Evolutionary conservation across 2,888 invertebrate genomes (phyloP).

Genomic region (Phyllotreta striolata): DNA sequence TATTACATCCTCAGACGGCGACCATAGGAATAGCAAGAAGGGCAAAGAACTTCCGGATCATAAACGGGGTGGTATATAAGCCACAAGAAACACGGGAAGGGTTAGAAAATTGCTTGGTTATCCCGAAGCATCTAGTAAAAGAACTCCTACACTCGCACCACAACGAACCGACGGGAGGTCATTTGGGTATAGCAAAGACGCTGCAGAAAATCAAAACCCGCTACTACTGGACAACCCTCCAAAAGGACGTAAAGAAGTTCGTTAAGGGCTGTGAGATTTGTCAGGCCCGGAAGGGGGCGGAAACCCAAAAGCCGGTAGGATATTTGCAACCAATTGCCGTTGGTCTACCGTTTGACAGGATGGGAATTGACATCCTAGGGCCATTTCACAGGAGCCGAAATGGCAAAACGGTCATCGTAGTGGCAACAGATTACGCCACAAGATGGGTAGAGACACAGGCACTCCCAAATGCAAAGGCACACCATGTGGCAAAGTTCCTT

Average conservation of each 20-base stretch:
- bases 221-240: conserved; percentile 39
- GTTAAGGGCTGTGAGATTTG: conserved; percentile 34
- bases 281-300: too few species aligned
- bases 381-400: conserved; percentile 39
- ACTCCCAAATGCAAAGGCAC: not conserved
- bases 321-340: conserved; percentile 30
- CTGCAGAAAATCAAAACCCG: conserved; percentile 38
- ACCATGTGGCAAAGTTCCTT: conserved; percentile 2
- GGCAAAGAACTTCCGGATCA: not conserved
- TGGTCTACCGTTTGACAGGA: conserved; percentile 34
- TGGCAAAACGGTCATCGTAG: conserved; percentile 45
- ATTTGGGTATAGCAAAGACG: conserved; percentile 41
- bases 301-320: too few species aligned
- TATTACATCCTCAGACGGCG: not conserved
- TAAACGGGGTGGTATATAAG: not conserved
- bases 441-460: not conserved
- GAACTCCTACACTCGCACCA: conserved; percentile 43
- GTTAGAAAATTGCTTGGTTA: conserved; percentile 39
- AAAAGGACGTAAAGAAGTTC: conserved; percentile 38
- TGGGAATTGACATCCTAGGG: conserved; percentile 43
- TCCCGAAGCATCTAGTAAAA: conserved; percentile 32
- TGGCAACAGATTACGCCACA: conserved; percentile 48
- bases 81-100: conserved; percentile 2
- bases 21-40: not conserved
- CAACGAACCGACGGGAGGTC: conserved; percentile 23